Conservation (phyloP, 2,888 invertebrate species). For the Eupithecia abbreviata region DNA sequence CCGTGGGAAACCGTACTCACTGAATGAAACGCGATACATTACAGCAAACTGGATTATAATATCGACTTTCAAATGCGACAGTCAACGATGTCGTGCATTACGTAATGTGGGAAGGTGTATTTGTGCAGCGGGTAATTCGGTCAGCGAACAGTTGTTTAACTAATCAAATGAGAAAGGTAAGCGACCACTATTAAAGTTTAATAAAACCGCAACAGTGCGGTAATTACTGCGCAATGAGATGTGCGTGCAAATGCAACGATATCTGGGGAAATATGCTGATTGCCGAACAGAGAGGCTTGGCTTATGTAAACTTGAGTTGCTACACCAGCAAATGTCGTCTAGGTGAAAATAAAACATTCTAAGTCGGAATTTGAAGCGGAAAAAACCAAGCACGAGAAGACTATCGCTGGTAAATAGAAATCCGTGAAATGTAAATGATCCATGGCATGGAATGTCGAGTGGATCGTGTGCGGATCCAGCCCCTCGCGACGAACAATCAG, state of each 20-base stretch:
- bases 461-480: not conserved
- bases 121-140: slow-evolving; percentile 5
- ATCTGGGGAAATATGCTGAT: not conserved
- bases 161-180: not conserved
- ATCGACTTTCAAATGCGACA: not conserved
- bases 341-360: not conserved
- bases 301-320: not conserved
- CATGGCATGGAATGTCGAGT: not conserved
- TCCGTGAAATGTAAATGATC: not conserved
- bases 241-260: not conserved
- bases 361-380: not conserved
- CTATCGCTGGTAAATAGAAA: not conserved
- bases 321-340: not conserved
- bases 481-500: not conserved
- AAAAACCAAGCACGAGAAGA: slow-evolving; percentile 7
- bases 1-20: slow-evolving; percentile 41
- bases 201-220: not conserved
- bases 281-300: not conserved
- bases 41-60: not conserved
- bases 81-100: not conserved
- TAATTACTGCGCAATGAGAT: not conserved
- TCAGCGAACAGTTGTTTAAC: not conserved
- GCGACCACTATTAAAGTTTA: not conserved
- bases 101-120: not conserved
- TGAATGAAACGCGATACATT: slow-evolving; percentile 32